Evolutionary conservation across 2,113 vertebrate genomes (phyloP).

Genomic region (Ptilonorhynchus violaceus): DNA sequence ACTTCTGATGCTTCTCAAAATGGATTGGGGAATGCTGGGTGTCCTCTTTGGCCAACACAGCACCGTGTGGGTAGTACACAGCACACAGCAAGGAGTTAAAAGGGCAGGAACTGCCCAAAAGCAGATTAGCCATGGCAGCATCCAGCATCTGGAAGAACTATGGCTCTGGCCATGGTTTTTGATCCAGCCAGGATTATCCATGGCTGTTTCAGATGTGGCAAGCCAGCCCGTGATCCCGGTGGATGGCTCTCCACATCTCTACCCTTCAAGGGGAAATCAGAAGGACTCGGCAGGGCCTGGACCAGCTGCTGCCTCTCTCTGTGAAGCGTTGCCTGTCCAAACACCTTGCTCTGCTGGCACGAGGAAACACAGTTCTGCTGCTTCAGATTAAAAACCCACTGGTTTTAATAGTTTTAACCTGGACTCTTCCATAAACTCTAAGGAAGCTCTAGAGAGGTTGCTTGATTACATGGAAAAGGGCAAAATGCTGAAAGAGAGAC

Average conservation of each 20-base stretch:
- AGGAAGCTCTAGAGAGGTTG: background rate
- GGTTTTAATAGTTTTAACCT: background rate
- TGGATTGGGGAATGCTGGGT: background rate
- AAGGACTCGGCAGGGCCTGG: background rate
- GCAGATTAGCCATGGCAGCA: background rate
- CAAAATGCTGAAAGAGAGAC: background rate
- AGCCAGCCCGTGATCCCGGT: background rate
- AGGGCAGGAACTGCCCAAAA: background rate
- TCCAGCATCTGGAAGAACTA: background rate
- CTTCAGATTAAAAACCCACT: background rate
- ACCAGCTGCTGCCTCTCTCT: background rate
- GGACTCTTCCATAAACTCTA: background rate
- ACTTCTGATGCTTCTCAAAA: background rate
- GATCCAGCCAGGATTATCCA: background rate
- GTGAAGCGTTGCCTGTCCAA: background rate
- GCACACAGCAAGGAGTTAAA: background rate
- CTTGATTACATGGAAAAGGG: background rate
- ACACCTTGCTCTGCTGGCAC: accelerated
- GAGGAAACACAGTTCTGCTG: background rate
- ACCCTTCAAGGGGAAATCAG: background rate
- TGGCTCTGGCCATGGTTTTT: accelerated
- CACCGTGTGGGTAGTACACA: accelerated
- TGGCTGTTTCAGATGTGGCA: background rate
- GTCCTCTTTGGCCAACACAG: background rate
- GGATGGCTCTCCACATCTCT: background rate